Evolutionary conservation across 92 coral and sea anemone genomes (phyloP).

Genomic region (Porites cylindrica): DNA sequence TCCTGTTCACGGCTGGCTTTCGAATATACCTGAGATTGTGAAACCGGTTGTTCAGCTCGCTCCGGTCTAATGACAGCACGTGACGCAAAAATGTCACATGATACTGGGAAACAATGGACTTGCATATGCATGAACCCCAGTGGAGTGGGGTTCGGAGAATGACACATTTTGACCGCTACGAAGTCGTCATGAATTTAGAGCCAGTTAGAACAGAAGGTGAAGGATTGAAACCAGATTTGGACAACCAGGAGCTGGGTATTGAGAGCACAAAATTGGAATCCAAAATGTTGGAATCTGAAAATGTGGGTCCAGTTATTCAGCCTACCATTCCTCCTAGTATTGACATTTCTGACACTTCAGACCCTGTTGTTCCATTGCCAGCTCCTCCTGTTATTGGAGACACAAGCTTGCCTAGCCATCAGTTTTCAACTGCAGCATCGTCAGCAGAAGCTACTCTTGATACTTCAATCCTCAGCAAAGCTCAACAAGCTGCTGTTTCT

Average conservation of each 20-base stretch:
- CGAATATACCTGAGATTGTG: too few species aligned
- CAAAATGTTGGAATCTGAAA: constrained; percentile 7
- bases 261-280: background rate
- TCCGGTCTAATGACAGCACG: too few species aligned
- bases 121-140: too few species aligned
- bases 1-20: too few species aligned
- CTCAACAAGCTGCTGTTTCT: constrained; percentile 49
- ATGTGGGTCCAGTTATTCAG: constrained; percentile 12
- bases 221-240: constrained; percentile 20
- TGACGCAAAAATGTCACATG: too few species aligned
- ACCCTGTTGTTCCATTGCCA: constrained; percentile 56
- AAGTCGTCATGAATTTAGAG: too few species aligned
- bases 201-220: background rate
- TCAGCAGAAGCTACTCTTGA: constrained; percentile 21
- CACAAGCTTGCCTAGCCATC: constrained; percentile 9
- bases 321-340: constrained; percentile 3
- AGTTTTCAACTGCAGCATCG: constrained; percentile 2
- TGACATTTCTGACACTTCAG: constrained; percentile 36
- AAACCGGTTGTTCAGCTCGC: too few species aligned
- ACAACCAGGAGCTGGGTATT: background rate
- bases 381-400: constrained; percentile 56
- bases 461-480: constrained; percentile 44
- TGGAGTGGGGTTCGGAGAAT: too few species aligned
- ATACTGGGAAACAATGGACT: too few species aligned
- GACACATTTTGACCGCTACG: too few species aligned